Base-by-base conservation (phyloP, 2,888 invertebrate genomes). In the Cenopis cana region DNA sequence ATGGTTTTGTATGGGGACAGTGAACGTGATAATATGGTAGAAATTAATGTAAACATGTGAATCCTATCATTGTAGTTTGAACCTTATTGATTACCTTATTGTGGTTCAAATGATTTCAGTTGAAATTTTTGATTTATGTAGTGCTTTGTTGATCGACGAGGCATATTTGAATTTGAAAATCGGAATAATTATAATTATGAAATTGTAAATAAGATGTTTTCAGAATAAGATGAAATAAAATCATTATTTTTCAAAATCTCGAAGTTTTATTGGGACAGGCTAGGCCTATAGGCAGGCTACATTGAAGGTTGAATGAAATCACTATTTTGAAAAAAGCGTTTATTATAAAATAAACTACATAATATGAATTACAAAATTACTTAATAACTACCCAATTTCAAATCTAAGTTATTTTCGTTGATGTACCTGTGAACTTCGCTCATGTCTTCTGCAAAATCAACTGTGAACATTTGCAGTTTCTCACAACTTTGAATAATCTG, bases 321-420 rank as follows among this genome's bases (percentile, higher is more conserved):
- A 73, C 66, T 68, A 70, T 46, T 74, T 74, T 74, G 78, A 79
- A 78, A 78, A 80, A 78, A 74, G 72, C 72, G 81, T 80, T 78
- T 80, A 79, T 77, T 71, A 61, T 75, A 78, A 78, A 77, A 78
- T 76, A 72, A 68, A 57, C 38, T 75, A 74, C 69, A 73, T 72
- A 46, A 46, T 46, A 20, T 76, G 71, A 66, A 74, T 72, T 73
- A 74, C 50, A 74, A 77, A 55, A 72, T 69, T 74, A 55, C 69
- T 78, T 86, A 93, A 79, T 94, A 94, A 76, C 88, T 86, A 78
- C 90, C 93, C 75, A 93, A 80, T 74, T 86, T 89, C 70, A 93
- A 84, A 79, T 93, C 91, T 69, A 91, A 85, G 81, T 93, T 94
- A 74, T 93, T 91, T 54, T 89, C 89, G 64, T 74, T 79, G 65